These are phyloP conservation scores for Parnassius glacialis DNA, from an alignment of 2,888 invertebrate genomes.

Conservation along the genomic window DNA sequence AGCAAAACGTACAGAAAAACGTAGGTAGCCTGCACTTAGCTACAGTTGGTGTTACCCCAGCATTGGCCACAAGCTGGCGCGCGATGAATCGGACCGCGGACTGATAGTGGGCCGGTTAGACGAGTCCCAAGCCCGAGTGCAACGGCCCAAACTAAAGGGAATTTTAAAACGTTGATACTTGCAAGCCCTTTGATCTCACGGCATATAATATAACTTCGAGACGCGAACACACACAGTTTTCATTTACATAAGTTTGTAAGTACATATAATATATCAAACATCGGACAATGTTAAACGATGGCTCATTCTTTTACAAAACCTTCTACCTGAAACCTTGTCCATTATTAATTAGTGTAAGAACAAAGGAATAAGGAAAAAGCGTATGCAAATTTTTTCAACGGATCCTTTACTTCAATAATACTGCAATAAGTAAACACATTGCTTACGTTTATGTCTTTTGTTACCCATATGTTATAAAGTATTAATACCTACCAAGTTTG, in stretches of 20 bases:
- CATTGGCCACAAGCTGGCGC: constrained; percentile 59
- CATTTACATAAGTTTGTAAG: constrained; percentile 6
- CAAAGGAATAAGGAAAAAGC: constrained; percentile 48
- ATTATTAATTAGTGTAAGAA: constrained; percentile 39
- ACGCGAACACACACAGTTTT: background rate
- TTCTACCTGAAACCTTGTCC: constrained; percentile 23
- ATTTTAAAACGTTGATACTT: constrained; percentile 73
- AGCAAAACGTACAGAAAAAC: background rate
- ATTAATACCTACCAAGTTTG: constrained; percentile 10
- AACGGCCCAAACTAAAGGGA: constrained; percentile 78
- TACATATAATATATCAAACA: constrained; percentile 7
- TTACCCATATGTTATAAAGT: background rate
- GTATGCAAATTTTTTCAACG: constrained; percentile 47
- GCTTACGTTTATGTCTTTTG: constrained; percentile 14
- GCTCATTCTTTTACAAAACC: constrained; percentile 10
- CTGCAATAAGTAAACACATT: constrained; percentile 27
- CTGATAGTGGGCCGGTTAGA: constrained; percentile 80
- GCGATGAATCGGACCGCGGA: constrained; percentile 74
- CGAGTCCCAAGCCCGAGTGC: constrained; percentile 74
- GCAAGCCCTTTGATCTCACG: constrained; percentile 65
- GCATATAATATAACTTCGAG: constrained; percentile 10
- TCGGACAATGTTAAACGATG: constrained; percentile 3
- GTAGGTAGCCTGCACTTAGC: constrained; percentile 37
- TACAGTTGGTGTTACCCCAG: constrained; percentile 69
- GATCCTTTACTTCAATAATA: constrained; percentile 34